Conservation (phyloP, 2,888 invertebrate species). For the Cerceris rybyensis region DNA sequence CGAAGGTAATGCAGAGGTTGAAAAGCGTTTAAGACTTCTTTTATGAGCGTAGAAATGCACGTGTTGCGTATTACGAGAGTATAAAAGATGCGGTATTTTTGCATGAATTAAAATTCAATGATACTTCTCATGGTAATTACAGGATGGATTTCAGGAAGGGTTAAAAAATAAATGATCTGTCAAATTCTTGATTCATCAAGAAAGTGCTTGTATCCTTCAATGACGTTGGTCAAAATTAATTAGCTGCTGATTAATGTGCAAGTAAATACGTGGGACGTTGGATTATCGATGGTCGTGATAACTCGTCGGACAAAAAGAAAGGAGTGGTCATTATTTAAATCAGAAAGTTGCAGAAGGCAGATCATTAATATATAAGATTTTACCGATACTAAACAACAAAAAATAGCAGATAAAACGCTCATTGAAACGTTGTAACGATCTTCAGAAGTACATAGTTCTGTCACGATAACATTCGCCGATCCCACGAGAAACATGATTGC, state of each 20-base stretch:
- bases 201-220: conserved; percentile 40
- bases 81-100: no score
- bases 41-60: no score
- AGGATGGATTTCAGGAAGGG: conserved; percentile 10
- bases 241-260: conserved; percentile 54
- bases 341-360: conserved; percentile 33
- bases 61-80: no score
- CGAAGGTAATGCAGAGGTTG: no score
- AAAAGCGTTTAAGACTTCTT: no score
- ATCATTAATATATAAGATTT: neutral
- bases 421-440: no score
- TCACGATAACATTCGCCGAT: no score
- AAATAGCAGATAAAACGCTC: neutral
- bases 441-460: no score
- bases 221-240: conserved; percentile 51
- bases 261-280: conserved; percentile 43
- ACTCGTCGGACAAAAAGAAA: conserved; percentile 28
- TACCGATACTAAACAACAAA: neutral
- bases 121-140: conserved; percentile 12
- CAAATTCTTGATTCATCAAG: conserved; percentile 46
- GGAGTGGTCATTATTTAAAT: conserved; percentile 27
- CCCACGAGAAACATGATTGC: neutral
- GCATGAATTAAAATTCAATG: no score
- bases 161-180: conserved; percentile 41
- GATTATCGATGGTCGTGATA: conserved; percentile 48